Evolutionary conservation across 1,140 invertebrate genomes (phyloP), one percentile per base, ranked within the genome.

Genomic region (Eumaeus atala): DNA sequence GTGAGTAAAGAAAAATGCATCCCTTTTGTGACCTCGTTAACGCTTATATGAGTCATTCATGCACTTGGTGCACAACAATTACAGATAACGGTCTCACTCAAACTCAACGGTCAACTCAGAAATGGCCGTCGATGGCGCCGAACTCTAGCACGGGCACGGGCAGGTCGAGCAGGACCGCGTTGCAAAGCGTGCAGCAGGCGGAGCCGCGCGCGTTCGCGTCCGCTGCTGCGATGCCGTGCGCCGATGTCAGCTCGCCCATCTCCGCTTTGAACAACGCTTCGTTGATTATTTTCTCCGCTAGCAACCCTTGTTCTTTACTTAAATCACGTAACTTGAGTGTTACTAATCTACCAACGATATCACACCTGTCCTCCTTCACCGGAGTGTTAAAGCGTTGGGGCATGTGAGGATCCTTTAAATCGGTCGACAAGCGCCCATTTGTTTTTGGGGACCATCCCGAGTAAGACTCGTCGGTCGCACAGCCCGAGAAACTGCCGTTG

Each of bases 261-360:
- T 49, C 48, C 4, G 48, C 48, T 18, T 49, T 18, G 17, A 49
- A 49, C 33, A 49, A 49, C 3, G 21, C 12, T 11, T 49, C 48
- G n/a, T 49, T 49, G 11, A 49, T 49, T 28, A 49, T 10, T 10
- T 49, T 49, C 33, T 49, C 48, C 6, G 48, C 48, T 1, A 49
- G 33, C 48, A 49, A 10, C 17, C 3, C 21, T 10, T 49, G 48
- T n/a, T 49, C 21, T 11, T 34, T 49, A 49, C n/a, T 28, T 9
- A 49, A 33, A 14, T 49, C 48, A 2, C 17, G 16, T 5, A 49
- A 18, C 21, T 49, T 49, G 3, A 44, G 12, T 9, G 40, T 16
- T 9, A 44, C 40, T 5, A 44, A 14, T 44, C 17, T 44, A 9
- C 40, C 40, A 9, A 44, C 14, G 9, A 44, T 9, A 7, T 44